phyloP scores from a whole-genome alignment of 2,797 vertebrate species.

The Merluccius polli region DNA sequence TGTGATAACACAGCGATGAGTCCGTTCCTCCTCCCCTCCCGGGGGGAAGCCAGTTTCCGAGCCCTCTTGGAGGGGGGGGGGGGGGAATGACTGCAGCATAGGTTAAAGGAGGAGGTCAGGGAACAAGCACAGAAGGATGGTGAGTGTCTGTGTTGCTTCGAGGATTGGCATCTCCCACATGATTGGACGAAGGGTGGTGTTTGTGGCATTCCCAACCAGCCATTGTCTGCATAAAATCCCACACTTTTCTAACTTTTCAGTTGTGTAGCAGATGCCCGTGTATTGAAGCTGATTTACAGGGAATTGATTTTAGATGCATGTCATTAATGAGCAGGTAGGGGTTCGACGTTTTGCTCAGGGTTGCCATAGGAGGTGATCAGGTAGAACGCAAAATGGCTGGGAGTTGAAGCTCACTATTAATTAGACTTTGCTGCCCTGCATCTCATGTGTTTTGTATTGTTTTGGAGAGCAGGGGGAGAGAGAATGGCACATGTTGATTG shows the following conservation, averaged over 20 bases:
- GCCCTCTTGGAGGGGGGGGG: conserved; percentile 33
- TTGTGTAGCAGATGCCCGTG: too few species aligned
- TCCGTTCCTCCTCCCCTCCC: conserved; percentile 21
- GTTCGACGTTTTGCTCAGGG: too few species aligned
- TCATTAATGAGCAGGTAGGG: too few species aligned
- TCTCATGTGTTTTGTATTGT: not conserved
- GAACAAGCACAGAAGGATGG: not conserved
- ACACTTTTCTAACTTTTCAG: too few species aligned
- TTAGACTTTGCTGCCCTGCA: not conserved
- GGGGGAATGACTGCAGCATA: conserved; percentile 32
- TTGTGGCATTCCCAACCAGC: not conserved
- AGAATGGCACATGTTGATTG: not conserved
- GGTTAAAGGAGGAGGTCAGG: conserved; percentile 45
- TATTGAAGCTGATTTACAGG: too few species aligned
- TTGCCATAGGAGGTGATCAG: too few species aligned
- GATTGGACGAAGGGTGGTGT: not conserved
- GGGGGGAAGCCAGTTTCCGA: conserved; percentile 35
- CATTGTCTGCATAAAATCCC: not conserved
- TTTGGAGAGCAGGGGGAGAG: not conserved
- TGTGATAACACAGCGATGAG: conserved; percentile 56
- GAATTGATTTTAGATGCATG: too few species aligned
- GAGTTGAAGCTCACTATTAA: too few species aligned
- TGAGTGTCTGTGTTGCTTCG: not conserved
- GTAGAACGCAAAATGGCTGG: too few species aligned
- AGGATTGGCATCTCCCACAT: not conserved